Evolutionary conservation across 2,113 vertebrate species (phyloP), one percentile per base, ranked within the genome.

Genomic region (Seriola aureovittata): DNA sequence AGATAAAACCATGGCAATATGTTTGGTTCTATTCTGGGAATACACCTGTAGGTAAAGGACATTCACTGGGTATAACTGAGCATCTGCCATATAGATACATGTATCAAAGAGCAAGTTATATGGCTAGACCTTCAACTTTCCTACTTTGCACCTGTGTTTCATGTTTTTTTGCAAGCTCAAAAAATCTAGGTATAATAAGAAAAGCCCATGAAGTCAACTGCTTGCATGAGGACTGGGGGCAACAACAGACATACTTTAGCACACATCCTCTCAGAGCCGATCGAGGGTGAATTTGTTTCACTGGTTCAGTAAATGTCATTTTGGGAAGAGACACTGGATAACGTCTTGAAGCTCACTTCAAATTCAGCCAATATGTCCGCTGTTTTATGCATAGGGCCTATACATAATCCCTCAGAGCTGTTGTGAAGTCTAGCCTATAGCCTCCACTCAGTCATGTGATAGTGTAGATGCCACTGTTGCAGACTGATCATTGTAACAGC

Each of bases 401-500:
- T 55, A 48, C 32, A 23, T n/a, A 17, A 54, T 80, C 29, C 71
- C 36, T 63, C 48, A 38, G 75, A 68, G 72, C 13, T 60, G 75
- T 42, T 78, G 67, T 54, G 66, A 77, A 87, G 75, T 42, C 57
- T 5, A 60, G 40, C 38, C 75, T 65, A 71, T 72, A 78, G 77
- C 80, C 78, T 67, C 70, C 44, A 64, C 71, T 68, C 59, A 55
- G 81, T 78, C 91, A 90, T 66, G 80, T 74, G 81, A 90, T 59
- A 55, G 86, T 85, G 81, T 78, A 71, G 77, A 85, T 78, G 85
- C 86, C 90, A 74, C 72, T 77, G 85, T 67, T 82, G 69, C 59
- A 76, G 69, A 86, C 79, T 74, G 80, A 89, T 75, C 69, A 70
- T 82, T 71, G 38, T 58, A 91, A 93, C 94, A 95, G 93, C 94